Percentiles rank a stretch among this genome's conserved stretches.
These are phyloP conservation scores for Epinephelus coioides DNA, from an alignment of 2,797 vertebrate genomes.

Conservation along the genomic window DNA sequence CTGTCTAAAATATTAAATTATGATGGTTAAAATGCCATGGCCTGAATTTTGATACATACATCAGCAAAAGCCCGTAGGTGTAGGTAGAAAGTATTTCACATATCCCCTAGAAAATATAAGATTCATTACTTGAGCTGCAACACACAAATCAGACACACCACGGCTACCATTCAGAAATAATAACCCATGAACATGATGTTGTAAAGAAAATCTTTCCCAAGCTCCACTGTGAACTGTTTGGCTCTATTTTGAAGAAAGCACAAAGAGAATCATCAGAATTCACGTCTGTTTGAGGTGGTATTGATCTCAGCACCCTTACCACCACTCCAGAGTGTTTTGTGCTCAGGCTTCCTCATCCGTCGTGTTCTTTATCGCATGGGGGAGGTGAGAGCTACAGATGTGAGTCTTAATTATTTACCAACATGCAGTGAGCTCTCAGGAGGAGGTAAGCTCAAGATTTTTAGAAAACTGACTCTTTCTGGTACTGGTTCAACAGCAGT, in stretches of 20 bases:
- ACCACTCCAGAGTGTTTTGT: conserved; percentile 49
- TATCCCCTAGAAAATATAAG: background rate
- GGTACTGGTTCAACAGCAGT: conserved; percentile 10
- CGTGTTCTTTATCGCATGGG: conserved; percentile 37
- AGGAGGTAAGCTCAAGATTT: background rate
- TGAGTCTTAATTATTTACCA: conserved; percentile 80
- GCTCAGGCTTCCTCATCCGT: conserved; percentile 50
- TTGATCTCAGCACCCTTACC: conserved; percentile 65
- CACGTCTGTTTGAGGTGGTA: conserved; percentile 54
- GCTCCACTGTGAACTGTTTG: conserved; percentile 5
- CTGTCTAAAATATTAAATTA: background rate
- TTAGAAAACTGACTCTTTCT: conserved; percentile 17
- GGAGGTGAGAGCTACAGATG: conserved; percentile 62
- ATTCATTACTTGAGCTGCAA: background rate
- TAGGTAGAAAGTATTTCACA: background rate
- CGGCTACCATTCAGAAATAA: background rate
- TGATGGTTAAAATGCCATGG: background rate
- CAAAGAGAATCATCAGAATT: conserved; percentile 61
- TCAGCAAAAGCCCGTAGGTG: background rate
- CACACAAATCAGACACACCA: background rate
- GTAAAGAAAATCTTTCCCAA: conserved; percentile 2
- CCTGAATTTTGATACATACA: background rate
- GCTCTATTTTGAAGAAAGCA: conserved; percentile 42
- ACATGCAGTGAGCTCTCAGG: conserved; percentile 33
- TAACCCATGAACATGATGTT: conserved; percentile 3